phyloP scores from a whole-genome alignment of 2,888 invertebrate genomes.

The Fissipunctia ypsillon region DNA sequence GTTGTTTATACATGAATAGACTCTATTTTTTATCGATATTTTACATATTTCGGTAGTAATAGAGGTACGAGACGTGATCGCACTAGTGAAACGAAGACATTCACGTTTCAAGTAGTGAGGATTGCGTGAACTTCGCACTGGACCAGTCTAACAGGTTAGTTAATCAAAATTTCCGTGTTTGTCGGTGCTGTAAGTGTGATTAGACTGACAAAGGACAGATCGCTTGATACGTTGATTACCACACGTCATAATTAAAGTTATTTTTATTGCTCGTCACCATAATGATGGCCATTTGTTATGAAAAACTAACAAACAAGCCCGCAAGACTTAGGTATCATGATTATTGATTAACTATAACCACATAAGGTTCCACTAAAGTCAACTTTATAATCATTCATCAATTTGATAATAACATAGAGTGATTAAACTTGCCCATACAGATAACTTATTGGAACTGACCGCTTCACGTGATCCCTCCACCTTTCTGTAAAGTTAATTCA shows the following conservation, averaged over 20 bases:
- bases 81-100: constrained; percentile 83
- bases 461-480: constrained; percentile 54
- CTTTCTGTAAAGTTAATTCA: constrained; percentile 60
- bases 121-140: constrained; percentile 81
- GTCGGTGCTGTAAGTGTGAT: constrained; percentile 50
- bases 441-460: constrained; percentile 3
- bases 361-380: not conserved
- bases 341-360: not conserved
- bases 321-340: not conserved
- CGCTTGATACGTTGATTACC: constrained; percentile 48
- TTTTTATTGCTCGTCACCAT: constrained; percentile 30
- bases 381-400: constrained; percentile 25
- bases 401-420: constrained; percentile 5
- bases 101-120: constrained; percentile 86
- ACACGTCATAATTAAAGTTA: constrained; percentile 41
- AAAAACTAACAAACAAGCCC: constrained; percentile 24
- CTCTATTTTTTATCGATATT: constrained; percentile 78
- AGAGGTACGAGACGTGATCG: constrained; percentile 81
- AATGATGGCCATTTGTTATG: constrained; percentile 14
- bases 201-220: constrained; percentile 57
- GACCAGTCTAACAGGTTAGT: constrained; percentile 78
- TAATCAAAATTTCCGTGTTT: constrained; percentile 54
- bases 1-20: constrained; percentile 76
- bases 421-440: constrained; percentile 8
- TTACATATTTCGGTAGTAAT: constrained; percentile 73